Evolutionary conservation across 2,888 invertebrate species (phyloP), one percentile per base, ranked within the genome.

Genomic region (Euplexia lucipara): DNA sequence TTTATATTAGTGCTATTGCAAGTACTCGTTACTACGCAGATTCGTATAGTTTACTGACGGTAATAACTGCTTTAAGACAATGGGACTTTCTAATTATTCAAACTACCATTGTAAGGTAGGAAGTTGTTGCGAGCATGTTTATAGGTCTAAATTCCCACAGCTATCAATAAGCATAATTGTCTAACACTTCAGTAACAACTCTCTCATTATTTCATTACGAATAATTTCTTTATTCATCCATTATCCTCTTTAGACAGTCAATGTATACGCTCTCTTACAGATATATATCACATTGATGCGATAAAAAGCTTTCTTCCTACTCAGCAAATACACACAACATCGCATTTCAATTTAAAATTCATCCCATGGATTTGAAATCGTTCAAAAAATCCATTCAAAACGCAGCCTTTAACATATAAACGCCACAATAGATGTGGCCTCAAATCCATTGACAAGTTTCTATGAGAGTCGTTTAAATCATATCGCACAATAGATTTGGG

Each of bases 401-500:
- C 20, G 47, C 41, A 60, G 44, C 56, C 61, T 71, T 63, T 47
- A 53, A 72, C 60, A 75, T 66, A 59, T 10, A 57, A 30, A 56
- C 18, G 35, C 26, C 66, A 79, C 67, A 74, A 78, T 73, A 68
- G 77, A 53, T 64, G 60, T 73, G 68, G 52, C 77, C 65, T 71
- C 74, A 77, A 81, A 78, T 72, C 81, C 70, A 83, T 78, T 79
- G 82, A 82, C 73, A 77, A 70, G 47, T 44, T 72, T 78, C 77
- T 75, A 59, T 79, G 64, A 58, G 58, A 65, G 35, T 70, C 78
- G 70, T 80, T 80, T 80, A 81, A 80, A 83, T 82, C 84, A 83
- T 80, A 83, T 69, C 74, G 56, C 69, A 84, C 84, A 84, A 84
- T 78, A 64, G 75, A 75, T 76, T 80, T 61, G 70, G 78, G 78